Evolutionary conservation across 2,113 vertebrate genomes (phyloP).

Genomic region (Scomber colias): DNA sequence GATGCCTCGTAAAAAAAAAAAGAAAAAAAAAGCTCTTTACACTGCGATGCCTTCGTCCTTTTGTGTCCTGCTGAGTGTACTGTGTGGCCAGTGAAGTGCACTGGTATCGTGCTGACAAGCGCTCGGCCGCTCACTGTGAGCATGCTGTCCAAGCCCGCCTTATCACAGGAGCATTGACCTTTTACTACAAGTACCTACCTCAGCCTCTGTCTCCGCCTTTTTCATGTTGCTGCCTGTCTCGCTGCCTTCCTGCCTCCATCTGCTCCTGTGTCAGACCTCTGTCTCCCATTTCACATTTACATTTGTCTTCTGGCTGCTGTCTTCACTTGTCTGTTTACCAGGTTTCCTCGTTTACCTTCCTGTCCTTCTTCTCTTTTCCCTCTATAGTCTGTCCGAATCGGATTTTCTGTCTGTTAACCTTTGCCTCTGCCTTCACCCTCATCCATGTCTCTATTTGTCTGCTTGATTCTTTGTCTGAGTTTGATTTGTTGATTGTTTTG

Average conservation of each 20-base stretch:
- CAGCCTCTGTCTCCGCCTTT: constrained; percentile 36
- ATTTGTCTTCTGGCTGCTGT: constrained; percentile 6
- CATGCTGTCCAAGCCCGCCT: constrained; percentile 57
- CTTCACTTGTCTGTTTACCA: not conserved
- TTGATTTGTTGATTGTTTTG: not conserved
- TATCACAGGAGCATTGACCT: constrained; percentile 74
- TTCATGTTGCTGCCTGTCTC: constrained; percentile 29
- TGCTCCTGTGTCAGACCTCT: constrained; percentile 16
- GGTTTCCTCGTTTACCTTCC: not conserved
- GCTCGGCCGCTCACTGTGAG: constrained; percentile 49
- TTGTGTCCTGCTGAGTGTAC: constrained; percentile 26
- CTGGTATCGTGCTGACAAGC: constrained; percentile 64
- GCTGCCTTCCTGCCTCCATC: constrained; percentile 38
- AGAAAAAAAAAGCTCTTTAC: constrained; percentile 6
- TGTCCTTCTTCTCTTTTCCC: not conserved
- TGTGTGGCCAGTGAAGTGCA: constrained; percentile 54
- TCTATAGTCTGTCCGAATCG: not conserved
- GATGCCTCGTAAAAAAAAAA: not conserved
- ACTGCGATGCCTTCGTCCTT: constrained; percentile 2
- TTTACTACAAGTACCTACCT: constrained; percentile 52
- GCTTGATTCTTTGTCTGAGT: not conserved
- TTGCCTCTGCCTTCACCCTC: not conserved
- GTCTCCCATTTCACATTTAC: constrained; percentile 3
- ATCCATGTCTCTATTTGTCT: not conserved
- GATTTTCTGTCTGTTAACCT: not conserved